phyloP scores from a whole-genome alignment of 2,797 vertebrate genomes.

The Pseudomugil gertrudae region DNA sequence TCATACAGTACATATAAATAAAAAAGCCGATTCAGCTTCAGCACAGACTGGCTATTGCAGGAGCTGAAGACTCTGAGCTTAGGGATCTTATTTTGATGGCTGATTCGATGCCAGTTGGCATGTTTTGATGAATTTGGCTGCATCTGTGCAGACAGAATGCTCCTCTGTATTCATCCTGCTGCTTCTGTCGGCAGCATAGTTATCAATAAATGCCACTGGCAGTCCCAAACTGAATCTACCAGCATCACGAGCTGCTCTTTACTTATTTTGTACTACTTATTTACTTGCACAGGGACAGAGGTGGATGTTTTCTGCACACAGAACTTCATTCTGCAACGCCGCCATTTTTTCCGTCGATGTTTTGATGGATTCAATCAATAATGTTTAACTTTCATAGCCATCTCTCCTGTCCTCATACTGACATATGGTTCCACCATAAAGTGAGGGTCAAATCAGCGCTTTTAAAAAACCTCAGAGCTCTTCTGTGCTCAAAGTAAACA shows the following conservation, averaged over 20 bases:
- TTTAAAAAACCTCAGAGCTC: background rate
- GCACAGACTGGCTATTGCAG: background rate
- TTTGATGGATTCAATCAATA: slow-evolving; percentile 7
- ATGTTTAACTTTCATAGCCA: background rate
- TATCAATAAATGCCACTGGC: slow-evolving; percentile 6
- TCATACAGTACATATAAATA: too few relatives aligned
- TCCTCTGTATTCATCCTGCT: background rate
- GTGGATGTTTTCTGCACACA: background rate
- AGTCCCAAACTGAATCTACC: background rate
- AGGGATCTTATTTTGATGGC: background rate
- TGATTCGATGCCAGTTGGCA: background rate
- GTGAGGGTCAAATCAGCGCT: background rate
- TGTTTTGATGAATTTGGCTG: background rate
- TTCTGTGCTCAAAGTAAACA: background rate
- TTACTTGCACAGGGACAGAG: background rate
- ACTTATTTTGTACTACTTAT: background rate
- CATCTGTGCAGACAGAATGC: background rate
- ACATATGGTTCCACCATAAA: background rate
- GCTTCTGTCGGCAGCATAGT: background rate
- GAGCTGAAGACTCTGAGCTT: background rate
- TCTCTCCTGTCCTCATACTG: background rate
- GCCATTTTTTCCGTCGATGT: background rate
- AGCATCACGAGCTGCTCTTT: background rate
- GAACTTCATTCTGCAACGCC: background rate
- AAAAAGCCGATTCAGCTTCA: background rate